These are phyloP conservation scores for Ascidia mentula DNA, from an alignment of 23 tunicate species.

Conservation along the genomic window DNA sequence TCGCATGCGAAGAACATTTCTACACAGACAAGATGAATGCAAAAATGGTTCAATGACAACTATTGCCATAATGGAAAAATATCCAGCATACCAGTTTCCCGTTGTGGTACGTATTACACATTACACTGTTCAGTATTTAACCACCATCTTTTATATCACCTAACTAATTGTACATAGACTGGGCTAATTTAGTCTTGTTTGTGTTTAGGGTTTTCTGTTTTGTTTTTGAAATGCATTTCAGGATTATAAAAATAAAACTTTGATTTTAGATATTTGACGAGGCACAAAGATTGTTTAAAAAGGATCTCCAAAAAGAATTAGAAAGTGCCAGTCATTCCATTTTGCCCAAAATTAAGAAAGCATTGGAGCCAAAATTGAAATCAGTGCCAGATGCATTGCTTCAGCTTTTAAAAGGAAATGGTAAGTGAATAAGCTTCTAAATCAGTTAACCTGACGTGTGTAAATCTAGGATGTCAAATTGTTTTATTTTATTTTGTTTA, in stretches of 20 bases:
- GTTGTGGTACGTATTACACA: not conserved
- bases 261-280: constrained; percentile 10
- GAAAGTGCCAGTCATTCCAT: not conserved
- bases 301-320: not conserved
- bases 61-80: not conserved
- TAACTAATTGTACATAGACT: not conserved
- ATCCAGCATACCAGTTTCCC: not conserved
- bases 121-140: not conserved
- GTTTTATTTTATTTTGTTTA: not conserved
- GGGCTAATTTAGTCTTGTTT: not conserved
- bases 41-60: not conserved
- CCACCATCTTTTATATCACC: not conserved
- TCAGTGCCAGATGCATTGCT: constrained; percentile 15
- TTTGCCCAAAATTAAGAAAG: not conserved
- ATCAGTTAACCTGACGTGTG: not conserved
- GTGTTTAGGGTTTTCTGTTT: not conserved
- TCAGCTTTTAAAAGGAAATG: constrained; percentile 14
- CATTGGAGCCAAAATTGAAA: constrained; percentile 1
- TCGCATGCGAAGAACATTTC: not conserved
- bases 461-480: not conserved
- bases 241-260: constrained; percentile 1
- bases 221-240: not conserved
- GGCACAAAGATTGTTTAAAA: not conserved
- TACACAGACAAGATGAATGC: not conserved
- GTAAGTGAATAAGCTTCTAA: not conserved